Percentiles rank a stretch among this genome's conserved stretches.
Evolutionary conservation across 2,113 vertebrate species (phyloP).

Genomic region (Pachycephala philippinensis): DNA sequence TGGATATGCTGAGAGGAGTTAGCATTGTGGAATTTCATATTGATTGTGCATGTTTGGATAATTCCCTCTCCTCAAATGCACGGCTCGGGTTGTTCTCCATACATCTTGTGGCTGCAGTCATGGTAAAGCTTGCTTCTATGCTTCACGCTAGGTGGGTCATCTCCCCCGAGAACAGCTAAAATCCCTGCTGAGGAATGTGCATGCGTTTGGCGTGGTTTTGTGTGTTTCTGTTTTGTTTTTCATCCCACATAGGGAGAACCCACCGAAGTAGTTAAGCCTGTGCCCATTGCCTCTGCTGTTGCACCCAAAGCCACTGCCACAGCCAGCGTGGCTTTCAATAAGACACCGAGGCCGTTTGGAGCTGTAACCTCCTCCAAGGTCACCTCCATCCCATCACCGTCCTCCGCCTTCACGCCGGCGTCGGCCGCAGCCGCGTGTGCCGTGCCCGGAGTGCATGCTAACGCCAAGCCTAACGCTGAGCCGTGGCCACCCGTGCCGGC

Average conservation of each 20-base stretch:
- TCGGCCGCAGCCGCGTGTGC: conserved; percentile 33
- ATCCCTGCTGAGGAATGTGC: conserved; percentile 54
- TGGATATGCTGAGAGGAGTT: neutral
- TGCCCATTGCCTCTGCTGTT: conserved; percentile 83
- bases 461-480: conserved; percentile 69
- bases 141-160: neutral
- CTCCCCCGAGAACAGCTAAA: neutral
- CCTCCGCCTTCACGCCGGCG: conserved; percentile 87
- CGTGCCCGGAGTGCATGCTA: conserved; percentile 71
- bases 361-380: conserved; percentile 78
- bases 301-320: conserved; percentile 76
- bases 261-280: conserved; percentile 89
- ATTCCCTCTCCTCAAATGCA: conserved; percentile 11
- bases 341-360: conserved; percentile 85
- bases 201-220: conserved; percentile 78
- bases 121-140: neutral
- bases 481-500: conserved; percentile 49
- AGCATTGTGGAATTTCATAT: neutral
- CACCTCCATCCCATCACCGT: conserved; percentile 90
- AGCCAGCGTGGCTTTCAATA: conserved; percentile 83
- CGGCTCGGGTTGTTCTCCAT: neutral
- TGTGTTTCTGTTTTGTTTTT: conserved; percentile 80
- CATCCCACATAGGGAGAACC: conserved; percentile 79
- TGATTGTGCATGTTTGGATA: neutral
- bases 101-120: neutral